phyloP scores from a whole-genome alignment of 2,888 invertebrate species.

The Hymenopus coronatus region DNA sequence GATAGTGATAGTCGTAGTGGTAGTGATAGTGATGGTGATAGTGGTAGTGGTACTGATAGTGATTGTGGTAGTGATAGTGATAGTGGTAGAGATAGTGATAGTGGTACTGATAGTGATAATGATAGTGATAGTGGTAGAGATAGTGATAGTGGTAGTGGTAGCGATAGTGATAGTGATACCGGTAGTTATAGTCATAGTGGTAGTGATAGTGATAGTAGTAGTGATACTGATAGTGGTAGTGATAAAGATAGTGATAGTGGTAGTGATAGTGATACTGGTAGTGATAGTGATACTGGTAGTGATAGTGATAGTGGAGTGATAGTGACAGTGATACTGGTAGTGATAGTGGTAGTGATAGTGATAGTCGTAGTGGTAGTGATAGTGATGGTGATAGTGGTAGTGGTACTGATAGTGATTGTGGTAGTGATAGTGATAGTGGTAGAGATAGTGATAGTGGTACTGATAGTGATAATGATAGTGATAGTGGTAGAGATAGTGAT shows the following conservation, averaged over 20 bases:
- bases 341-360: too few species aligned
- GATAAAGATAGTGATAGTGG: background rate
- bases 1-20: background rate
- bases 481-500: background rate
- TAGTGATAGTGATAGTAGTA: too few species aligned
- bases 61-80: background rate
- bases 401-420: background rate
- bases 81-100: background rate
- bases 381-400: background rate
- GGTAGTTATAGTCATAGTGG: too few species aligned
- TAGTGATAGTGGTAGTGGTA: background rate
- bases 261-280: background rate
- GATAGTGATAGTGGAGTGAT: background rate
- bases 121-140: background rate
- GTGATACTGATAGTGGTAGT: background rate
- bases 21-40: background rate
- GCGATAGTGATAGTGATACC: too few species aligned
- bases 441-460: background rate
- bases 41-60: background rate
- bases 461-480: background rate
- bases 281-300: background rate
- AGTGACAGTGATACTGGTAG: too few species aligned
- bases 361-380: background rate
- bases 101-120: background rate
- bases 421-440: background rate